Base-by-base conservation (phyloP, 1,140 invertebrate species). In the Drosophila pandora region DNA sequence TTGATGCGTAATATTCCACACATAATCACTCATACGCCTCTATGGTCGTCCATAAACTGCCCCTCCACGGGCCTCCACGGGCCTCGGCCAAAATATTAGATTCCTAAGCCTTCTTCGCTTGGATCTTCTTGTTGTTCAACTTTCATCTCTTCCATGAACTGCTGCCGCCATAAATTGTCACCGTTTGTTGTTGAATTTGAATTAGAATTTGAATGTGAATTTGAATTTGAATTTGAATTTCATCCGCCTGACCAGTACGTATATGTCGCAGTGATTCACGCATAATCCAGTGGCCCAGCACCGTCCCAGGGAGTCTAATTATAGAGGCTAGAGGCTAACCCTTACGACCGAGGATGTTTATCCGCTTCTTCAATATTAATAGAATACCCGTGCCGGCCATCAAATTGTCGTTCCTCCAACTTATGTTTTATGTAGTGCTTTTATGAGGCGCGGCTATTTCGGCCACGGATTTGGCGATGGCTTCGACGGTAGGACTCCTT, bases 1-100 rank as follows among this genome's bases (percentile, higher is more conserved):
- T 71, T 79, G 83, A 87, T 88, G 78, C 83, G 83, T 82, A 82
- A 87, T 88, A 88, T 72, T 87, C 78, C 77, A 79, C 71, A 83
- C 83, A 79, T 88, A 83, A 87, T 87, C 83, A 74, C 83, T 78
- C 83, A 87, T 88, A 64, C 82, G 82, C 69, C 80, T 47, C 34
- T 61, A 56, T 64, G 72, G 34, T 57, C 32, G 25, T 4, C 25
- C 25, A 28, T 28, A 8, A 10, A 32, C 32, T 32, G 9, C 9
- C 32, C 32, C 10, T n/a, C 34, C 10, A 10, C 34, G 10, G 10
- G 9, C n/a, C n/a, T n/a, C 34, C 34, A 3, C 10, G 10, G 10
- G 10, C 10, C 10, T 17, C 10, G 12, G 3, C 3, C 2, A 37
- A 12, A 21, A 43, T 7, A 43, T 5, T 17, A 21, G 6, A 43